These are phyloP conservation scores for Pseudomyrmex sp. DNA, from an alignment of 1,140 invertebrate species.

Conservation along the genomic window DNA sequence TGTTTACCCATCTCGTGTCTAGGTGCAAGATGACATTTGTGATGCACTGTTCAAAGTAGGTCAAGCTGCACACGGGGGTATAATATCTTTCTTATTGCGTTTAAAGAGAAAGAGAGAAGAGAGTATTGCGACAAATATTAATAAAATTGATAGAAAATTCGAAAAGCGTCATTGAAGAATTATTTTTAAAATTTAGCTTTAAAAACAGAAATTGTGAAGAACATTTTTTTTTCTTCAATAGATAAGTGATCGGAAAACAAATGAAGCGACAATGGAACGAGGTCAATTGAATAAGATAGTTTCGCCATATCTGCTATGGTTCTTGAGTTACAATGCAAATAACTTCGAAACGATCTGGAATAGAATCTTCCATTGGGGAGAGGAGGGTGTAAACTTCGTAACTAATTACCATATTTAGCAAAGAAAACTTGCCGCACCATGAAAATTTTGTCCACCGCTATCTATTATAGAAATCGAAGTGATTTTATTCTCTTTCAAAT, in stretches of 20 bases:
- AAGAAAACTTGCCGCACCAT: conserved; percentile 14
- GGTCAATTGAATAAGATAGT: conserved; percentile 33
- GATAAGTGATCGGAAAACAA: not conserved
- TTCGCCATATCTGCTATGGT: conserved; percentile 5
- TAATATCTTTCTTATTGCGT: not conserved
- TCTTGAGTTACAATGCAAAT: conserved; percentile 52
- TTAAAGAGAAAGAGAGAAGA: too few species aligned
- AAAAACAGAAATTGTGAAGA: too few species aligned
- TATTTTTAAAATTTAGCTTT: too few species aligned
- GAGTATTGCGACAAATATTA: too few species aligned
- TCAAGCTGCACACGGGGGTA: not conserved
- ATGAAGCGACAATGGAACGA: not conserved
- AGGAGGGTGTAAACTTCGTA: conserved; percentile 6
- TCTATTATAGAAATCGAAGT: conserved; percentile 13
- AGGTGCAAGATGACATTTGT: not conserved
- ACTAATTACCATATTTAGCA: conserved; percentile 52
- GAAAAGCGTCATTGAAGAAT: too few species aligned
- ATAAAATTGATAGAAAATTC: too few species aligned
- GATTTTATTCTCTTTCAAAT: conserved; percentile 18
- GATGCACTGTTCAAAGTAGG: not conserved
- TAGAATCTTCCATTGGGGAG: conserved; percentile 6
- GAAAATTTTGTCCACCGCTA: not conserved
- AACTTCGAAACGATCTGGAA: conserved; percentile 14
- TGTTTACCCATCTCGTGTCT: conserved; percentile 9
- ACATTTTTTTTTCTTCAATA: too few species aligned